Conservation (phyloP, 2,113 vertebrate genomes). For the Numida meleagris region DNA sequence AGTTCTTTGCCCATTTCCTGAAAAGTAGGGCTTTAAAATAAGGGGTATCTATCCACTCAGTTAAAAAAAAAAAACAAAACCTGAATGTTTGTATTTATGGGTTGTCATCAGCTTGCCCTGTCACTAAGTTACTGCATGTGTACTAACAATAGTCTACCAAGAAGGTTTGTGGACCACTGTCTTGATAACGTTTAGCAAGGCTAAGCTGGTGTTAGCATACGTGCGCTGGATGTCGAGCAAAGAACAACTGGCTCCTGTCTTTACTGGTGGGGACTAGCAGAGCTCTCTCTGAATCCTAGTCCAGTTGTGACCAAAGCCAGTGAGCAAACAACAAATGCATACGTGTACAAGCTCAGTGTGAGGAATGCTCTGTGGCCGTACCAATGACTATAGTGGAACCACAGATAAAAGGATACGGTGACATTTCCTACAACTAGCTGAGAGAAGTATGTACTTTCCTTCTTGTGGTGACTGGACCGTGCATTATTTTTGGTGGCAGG, state of each 20-base stretch:
- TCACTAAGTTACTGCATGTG: background rate
- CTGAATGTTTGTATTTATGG: background rate
- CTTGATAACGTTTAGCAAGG: background rate
- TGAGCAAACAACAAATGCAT: slow-evolving; percentile 25
- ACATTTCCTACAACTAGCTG: background rate
- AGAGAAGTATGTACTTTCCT: slow-evolving; percentile 23
- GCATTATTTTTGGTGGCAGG: slow-evolving; percentile 5
- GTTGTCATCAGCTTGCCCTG: background rate
- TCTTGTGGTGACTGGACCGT: slow-evolving; percentile 58
- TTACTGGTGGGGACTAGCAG: background rate
- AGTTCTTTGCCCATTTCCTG: background rate
- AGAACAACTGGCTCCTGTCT: slow-evolving; percentile 27
- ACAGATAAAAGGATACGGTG: background rate
- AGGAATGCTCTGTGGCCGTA: slow-evolving; percentile 50
- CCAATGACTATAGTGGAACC: slow-evolving; percentile 6
- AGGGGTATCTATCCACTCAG: background rate
- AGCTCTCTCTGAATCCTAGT: slow-evolving; percentile 15
- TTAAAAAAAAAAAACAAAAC: background rate
- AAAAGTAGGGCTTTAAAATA: background rate
- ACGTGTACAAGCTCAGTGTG: slow-evolving; percentile 37
- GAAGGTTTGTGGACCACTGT: background rate
- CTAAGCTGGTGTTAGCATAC: background rate
- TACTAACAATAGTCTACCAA: background rate
- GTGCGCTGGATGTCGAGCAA: slow-evolving; percentile 1
- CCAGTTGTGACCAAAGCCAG: background rate